Evolutionary conservation across 2,113 vertebrate species (phyloP), one percentile per base, ranked within the genome.

Genomic region (Puma concolor): DNA sequence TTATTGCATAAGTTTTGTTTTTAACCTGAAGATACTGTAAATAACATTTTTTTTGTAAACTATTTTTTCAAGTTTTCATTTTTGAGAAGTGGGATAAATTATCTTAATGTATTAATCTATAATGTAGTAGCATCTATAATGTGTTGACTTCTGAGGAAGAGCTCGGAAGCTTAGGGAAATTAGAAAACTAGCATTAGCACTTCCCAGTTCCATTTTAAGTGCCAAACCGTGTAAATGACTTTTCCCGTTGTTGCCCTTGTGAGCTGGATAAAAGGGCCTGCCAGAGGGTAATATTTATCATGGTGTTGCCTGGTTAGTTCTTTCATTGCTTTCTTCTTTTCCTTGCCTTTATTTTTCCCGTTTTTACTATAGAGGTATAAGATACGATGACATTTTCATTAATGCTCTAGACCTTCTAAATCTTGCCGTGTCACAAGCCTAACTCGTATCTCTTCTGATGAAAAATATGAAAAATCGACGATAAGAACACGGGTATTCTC

Each of bases 11-110:
- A 94, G 19, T 67, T 48, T 12, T 33, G 57, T 82, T 98, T 97
- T 50, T 97, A 95, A 97, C 17, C 80, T 91, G 5, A 27, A 50
- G 17, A 83, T 41, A 57, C 66, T 81, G 76, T 97, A 82, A 95
- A 82, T 97, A 95, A 74, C 25, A 52, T 57, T 84, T 96, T 98
- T 94, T 94, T 96, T 0, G 77, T 98, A 92, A 85, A 82, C 50
- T 83, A 57, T 48, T 72, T 63, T n/a, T 63, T 66, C n/a, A 87
- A 38, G 69, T 80, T 97, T 92, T 97, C 13, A 63, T 31, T 48
- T 96, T 96, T 98, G 92, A 95, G 69, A 95, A 97, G 17, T 88
- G 52, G 54, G 12, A 48, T 67, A 96, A 96, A 92, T 95, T 89
- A 60, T 60, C 64, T 97, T 97, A 86, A 48, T 77, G 27, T 92